Evolutionary conservation across 1,140 invertebrate genomes (phyloP).

Genomic region (Eubasilissa regina): DNA sequence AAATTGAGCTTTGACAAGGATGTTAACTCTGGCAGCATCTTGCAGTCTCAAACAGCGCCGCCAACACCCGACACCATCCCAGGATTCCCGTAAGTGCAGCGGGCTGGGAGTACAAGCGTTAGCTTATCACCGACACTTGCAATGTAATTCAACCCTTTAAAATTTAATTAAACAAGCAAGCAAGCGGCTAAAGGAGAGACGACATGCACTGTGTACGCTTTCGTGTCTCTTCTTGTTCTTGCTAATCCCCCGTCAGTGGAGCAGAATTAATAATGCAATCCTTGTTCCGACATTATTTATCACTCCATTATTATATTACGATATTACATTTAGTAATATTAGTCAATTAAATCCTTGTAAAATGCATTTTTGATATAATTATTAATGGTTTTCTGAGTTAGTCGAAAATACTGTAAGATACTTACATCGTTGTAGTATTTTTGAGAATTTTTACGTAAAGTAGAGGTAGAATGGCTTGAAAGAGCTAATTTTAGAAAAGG

Average conservation of each 20-base stretch:
- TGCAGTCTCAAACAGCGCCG: slow-evolving; percentile 29
- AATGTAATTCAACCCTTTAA: slow-evolving; percentile 54
- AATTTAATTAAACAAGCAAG: slow-evolving; percentile 54
- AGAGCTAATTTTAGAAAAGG: no score
- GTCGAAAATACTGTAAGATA: no score
- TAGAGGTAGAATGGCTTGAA: no score
- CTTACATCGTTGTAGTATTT: no score
- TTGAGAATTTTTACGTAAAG: no score
- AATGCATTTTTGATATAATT: no score
- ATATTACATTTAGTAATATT: neutral
- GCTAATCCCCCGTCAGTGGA: slow-evolving; percentile 14
- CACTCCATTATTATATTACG: neutral
- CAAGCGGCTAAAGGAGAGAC: slow-evolving; percentile 42
- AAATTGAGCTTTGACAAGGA: slow-evolving; percentile 51
- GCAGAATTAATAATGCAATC: slow-evolving; percentile 38
- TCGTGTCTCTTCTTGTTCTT: slow-evolving; percentile 33
- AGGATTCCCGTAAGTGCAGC: slow-evolving; percentile 17
- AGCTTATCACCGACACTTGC: slow-evolving; percentile 51
- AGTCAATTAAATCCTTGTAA: no score
- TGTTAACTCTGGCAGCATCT: slow-evolving; percentile 23
- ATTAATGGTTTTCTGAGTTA: no score
- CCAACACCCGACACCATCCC: neutral
- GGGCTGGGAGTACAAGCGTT: neutral
- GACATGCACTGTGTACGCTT: slow-evolving; percentile 47
- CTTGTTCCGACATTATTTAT: slow-evolving; percentile 15